Percentiles rank a stretch among this genome's conserved stretches.
phyloP scores from a whole-genome alignment of 2,113 vertebrate genomes.

The Platysteira castanea region DNA sequence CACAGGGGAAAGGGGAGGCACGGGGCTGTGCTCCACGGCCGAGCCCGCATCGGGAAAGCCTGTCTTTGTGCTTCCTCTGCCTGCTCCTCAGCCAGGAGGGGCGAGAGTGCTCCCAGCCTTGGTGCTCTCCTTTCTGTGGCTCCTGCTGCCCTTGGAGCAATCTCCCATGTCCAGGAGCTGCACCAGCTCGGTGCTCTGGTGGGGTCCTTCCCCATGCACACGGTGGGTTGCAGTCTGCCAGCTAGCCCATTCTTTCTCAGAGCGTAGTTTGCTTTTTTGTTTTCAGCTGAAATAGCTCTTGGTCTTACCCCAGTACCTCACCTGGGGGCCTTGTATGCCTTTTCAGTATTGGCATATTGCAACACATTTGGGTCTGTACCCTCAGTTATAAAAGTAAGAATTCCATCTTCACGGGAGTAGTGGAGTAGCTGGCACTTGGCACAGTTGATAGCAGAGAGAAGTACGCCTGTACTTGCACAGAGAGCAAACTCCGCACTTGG shows the following conservation, averaged over 20 bases:
- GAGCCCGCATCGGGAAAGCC: neutral
- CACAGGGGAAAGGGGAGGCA: conserved; percentile 35
- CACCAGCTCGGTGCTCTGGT: accelerated
- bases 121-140: neutral
- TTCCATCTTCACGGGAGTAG: neutral
- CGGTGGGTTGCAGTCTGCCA: neutral
- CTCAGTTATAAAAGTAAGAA: neutral
- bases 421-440: neutral
- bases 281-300: neutral
- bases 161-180: neutral
- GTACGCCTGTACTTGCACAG: neutral
- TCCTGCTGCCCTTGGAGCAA: neutral
- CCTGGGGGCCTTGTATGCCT: neutral
- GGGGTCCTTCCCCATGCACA: accelerated
- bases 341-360: neutral
- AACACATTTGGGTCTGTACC: neutral
- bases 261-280: accelerated
- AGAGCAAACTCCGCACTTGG: neutral
- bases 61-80: conserved; percentile 23
- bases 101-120: neutral
- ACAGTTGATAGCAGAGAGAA: neutral
- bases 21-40: neutral
- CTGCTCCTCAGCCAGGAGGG: neutral
- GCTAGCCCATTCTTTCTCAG: neutral
- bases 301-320: neutral